phyloP scores from a whole-genome alignment of 2,888 invertebrate genomes.

The Unio delphinus region DNA sequence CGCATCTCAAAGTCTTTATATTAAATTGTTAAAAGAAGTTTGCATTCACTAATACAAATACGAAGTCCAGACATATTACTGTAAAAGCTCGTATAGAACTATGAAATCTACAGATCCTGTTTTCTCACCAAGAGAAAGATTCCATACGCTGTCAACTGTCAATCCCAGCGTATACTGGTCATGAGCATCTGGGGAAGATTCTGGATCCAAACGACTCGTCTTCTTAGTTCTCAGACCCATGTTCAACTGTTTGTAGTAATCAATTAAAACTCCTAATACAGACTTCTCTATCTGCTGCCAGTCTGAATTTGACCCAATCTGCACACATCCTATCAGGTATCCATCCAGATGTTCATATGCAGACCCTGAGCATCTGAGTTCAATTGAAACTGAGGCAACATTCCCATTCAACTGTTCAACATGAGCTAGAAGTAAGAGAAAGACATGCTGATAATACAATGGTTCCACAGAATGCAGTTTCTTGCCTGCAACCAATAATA shows the following conservation, averaged over 20 bases:
- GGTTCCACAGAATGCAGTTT: too few relatives aligned
- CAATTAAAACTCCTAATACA: slow-evolving; percentile 41
- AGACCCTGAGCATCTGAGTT: slow-evolving; percentile 28
- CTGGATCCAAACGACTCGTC: slow-evolving; percentile 53
- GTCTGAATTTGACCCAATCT: slow-evolving; percentile 33
- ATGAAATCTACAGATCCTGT: too few relatives aligned
- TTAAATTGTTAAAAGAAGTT: too few relatives aligned
- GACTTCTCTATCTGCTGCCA: slow-evolving; percentile 59
- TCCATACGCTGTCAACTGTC: slow-evolving; percentile 50
- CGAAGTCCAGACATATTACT: too few relatives aligned
- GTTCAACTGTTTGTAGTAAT: slow-evolving; percentile 56
- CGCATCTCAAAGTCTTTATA: too few relatives aligned
- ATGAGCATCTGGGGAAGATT: slow-evolving; percentile 23
- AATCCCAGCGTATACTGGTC: slow-evolving; percentile 52
- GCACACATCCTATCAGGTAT: slow-evolving; percentile 48
- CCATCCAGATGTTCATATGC: slow-evolving; percentile 24
- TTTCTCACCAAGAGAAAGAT: slow-evolving; percentile 51
- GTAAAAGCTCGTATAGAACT: too few relatives aligned
- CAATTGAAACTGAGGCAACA: slow-evolving; percentile 18
- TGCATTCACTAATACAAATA: too few relatives aligned
- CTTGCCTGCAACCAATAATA: too few relatives aligned
- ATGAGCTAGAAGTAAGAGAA: too few relatives aligned
- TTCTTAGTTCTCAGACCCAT: slow-evolving; percentile 61
- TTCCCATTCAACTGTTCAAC: too few relatives aligned
- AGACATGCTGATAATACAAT: too few relatives aligned